These are phyloP conservation scores for Gandaritis pyraliata DNA, from an alignment of 2,888 invertebrate species.

Conservation along the genomic window DNA sequence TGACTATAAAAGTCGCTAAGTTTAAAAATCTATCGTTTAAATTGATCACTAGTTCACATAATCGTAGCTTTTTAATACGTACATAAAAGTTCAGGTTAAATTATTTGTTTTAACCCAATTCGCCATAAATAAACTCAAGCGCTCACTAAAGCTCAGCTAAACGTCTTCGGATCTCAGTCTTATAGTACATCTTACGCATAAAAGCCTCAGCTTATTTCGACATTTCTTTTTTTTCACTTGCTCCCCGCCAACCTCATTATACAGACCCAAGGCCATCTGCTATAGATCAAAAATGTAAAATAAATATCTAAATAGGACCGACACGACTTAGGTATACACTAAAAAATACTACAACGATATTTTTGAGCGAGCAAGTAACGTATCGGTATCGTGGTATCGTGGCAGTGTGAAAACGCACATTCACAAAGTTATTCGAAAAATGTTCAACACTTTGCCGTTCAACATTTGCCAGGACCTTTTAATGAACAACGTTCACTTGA, in stretches of 20 bases:
- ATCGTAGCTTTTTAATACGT: no score
- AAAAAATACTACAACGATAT: no score
- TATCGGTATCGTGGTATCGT: no score
- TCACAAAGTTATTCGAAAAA: constrained; percentile 26
- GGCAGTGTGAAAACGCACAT: no score
- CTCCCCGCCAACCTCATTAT: constrained; percentile 22
- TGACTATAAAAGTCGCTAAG: no score
- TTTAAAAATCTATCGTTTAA: no score
- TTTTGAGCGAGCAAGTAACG: no score
- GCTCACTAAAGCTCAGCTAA: constrained; percentile 5
- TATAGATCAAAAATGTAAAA: constrained; percentile 30
- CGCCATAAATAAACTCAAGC: background rate
- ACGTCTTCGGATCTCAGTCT: background rate
- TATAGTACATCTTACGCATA: background rate
- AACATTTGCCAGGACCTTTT: constrained; percentile 15
- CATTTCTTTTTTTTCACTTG: constrained; percentile 20
- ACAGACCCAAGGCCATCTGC: constrained; percentile 25
- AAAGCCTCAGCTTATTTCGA: constrained; percentile 14
- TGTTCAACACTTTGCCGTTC: constrained; percentile 21
- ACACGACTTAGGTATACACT: no score
- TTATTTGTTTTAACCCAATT: no score
- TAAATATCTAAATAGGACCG: constrained; percentile 29
- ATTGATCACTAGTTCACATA: no score
- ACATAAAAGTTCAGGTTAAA: no score
- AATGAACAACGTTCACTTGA: constrained; percentile 46